phyloP scores from a whole-genome alignment of 2,888 invertebrate species.

The Orthosia cruda region DNA sequence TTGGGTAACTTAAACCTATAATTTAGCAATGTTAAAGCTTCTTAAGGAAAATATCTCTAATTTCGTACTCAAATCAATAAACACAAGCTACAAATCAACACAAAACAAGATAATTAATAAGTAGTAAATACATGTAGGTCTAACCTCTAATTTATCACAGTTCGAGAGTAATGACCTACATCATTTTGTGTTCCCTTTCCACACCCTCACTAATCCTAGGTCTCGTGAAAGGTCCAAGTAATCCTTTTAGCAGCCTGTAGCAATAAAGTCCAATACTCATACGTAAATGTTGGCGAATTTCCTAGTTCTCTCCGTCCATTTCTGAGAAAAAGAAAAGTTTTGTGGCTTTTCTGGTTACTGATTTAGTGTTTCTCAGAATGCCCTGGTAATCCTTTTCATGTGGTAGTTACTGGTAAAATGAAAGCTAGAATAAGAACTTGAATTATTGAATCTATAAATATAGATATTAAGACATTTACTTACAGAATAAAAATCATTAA shows the following conservation, averaged over 20 bases:
- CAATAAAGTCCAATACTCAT: conserved; percentile 33
- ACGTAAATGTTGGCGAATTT: conserved; percentile 17
- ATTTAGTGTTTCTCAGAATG: background rate
- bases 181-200: background rate
- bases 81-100: background rate
- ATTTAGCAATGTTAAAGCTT: background rate
- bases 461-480: too few species aligned
- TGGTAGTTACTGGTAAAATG: background rate
- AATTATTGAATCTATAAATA: too few species aligned
- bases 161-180: conserved; percentile 23
- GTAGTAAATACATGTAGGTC: background rate
- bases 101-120: conserved; percentile 3
- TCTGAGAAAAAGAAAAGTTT: background rate
- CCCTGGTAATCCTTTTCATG: background rate
- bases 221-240: conserved; percentile 32
- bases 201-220: conserved; percentile 23
- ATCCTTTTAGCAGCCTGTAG: conserved; percentile 45
- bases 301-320: conserved; percentile 14
- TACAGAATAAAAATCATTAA: too few species aligned
- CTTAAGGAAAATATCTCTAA: background rate
- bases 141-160: conserved; percentile 1
- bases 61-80: background rate
- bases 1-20: background rate
- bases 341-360: background rate
- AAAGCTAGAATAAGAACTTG: background rate